Evolutionary conservation across 1,140 invertebrate species (phyloP), one percentile per base, ranked within the genome.

Genomic region (Vanessa atalanta): DNA sequence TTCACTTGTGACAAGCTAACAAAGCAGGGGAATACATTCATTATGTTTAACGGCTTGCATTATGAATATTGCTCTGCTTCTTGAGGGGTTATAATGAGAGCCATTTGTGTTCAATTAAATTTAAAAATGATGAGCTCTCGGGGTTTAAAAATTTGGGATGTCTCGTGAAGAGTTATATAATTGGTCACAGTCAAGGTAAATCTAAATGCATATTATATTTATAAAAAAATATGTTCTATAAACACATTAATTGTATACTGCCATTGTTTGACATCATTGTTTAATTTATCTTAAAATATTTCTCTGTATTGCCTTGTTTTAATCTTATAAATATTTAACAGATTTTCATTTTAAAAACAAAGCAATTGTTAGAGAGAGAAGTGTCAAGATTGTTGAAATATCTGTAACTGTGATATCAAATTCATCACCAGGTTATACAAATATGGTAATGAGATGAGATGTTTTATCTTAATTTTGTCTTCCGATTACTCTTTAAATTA

Each of bases 141-240:
- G 84, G 84, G 80, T 60, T 67, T 79, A 77, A 80, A 86, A 84
- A 63, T 85, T 79, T 80, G 85, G 89, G 88, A 90, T 89, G 73
- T 91, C 88, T 88, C 77, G 91, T 93, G 91, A 93, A 93, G 91
- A 91, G 91, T 90, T 86, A 79, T 61, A 69, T 61, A 81, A 82
- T 85, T 87, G 84, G 86, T 82, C 77, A 79, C 64, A 57, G 57
- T 72, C 50, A 51, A 53, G 13, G 50, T 57, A 57, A 23, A 57
- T 26, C 13, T 23, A 23, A 57, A 23, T 57, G 8, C 5, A 23
- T 23, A 57, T 31, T 26, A 60, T 26, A 60, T 26, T 9, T 31
- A 15, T 55, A 16, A 43, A 9, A n/a, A 37, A 15, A 61, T 7
- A 13, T 37, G 31, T 61, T 37, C 26, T 61, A 9, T 61, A 37